Conservation (phyloP, 2,888 invertebrate genomes). For the Leptarthrus brevirostris region DNA sequence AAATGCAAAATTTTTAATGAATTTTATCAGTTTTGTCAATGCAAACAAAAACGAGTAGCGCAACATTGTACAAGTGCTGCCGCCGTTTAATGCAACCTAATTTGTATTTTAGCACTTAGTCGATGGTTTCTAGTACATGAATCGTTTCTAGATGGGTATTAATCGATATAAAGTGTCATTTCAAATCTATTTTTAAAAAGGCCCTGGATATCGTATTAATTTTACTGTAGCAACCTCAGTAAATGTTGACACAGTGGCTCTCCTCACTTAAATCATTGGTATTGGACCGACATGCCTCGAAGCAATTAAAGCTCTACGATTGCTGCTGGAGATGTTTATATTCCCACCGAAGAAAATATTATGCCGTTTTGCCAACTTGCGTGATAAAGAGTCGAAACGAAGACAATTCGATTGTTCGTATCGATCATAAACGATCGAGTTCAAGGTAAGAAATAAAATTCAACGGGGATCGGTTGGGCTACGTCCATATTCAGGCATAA, state of each 20-base stretch:
- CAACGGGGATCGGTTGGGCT: no score
- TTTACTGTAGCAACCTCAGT: not conserved
- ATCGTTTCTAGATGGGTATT: no score
- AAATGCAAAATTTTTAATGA: no score
- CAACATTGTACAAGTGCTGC: no score
- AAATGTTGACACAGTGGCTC: not conserved
- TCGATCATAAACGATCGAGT: conserved; percentile 40
- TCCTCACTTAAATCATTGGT: not conserved
- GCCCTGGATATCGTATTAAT: not conserved
- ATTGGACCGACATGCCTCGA: not conserved
- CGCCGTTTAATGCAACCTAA: no score
- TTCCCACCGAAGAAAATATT: no score
- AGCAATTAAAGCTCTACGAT: not conserved
- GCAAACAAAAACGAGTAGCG: no score
- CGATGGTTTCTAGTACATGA: no score
- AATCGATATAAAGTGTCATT: no score
- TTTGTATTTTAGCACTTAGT: no score
- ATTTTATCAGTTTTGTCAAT: no score
- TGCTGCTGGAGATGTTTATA: not conserved
- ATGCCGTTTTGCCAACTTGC: no score
- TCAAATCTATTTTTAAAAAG: not conserved
- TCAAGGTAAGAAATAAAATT: conserved; percentile 12
- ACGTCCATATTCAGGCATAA: conserved; percentile 13
- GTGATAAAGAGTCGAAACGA: not conserved
- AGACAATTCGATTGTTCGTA: conserved; percentile 33